Evolutionary conservation across 2,888 invertebrate genomes (phyloP).

Genomic region (Drosophila macrospina): DNA sequence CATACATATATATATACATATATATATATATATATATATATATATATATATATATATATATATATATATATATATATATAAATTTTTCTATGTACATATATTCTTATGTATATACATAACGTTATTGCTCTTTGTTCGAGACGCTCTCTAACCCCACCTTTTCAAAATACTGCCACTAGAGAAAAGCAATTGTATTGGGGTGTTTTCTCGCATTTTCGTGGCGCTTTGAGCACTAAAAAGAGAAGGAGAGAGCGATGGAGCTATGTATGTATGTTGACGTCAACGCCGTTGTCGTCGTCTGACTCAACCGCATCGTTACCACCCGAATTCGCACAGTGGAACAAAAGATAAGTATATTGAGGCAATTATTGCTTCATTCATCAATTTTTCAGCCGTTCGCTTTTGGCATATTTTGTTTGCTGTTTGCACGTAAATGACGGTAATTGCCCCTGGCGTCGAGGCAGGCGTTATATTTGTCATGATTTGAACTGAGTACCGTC

Average conservation of each 20-base stretch:
- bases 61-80: constrained; percentile 3
- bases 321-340: constrained; percentile 75
- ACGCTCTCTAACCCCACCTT: constrained; percentile 41
- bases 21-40: constrained; percentile 5
- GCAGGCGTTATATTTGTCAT: constrained; percentile 33
- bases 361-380: constrained; percentile 69
- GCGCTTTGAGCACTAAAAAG: constrained; percentile 29
- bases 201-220: constrained; percentile 53
- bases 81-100: not conserved
- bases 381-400: constrained; percentile 49
- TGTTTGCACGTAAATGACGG: constrained; percentile 35
- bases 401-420: constrained; percentile 37
- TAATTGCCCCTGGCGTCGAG: constrained; percentile 32
- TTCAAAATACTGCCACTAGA: constrained; percentile 43
- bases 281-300: constrained; percentile 52
- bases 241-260: constrained; percentile 40
- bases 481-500: constrained; percentile 19
- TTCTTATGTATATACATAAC: not conserved
- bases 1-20: constrained; percentile 5
- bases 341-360: constrained; percentile 47
- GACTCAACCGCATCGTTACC: constrained; percentile 65
- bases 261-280: constrained; percentile 49
- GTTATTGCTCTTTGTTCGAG: constrained; percentile 17
- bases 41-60: not conserved
- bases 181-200: constrained; percentile 61